A percentile compares a stretch with the other conserved stretches of the same genome.
These are phyloP conservation scores for Parotocinclus haroldoi DNA, from an alignment of 2,797 vertebrate species.

Conservation along the genomic window DNA sequence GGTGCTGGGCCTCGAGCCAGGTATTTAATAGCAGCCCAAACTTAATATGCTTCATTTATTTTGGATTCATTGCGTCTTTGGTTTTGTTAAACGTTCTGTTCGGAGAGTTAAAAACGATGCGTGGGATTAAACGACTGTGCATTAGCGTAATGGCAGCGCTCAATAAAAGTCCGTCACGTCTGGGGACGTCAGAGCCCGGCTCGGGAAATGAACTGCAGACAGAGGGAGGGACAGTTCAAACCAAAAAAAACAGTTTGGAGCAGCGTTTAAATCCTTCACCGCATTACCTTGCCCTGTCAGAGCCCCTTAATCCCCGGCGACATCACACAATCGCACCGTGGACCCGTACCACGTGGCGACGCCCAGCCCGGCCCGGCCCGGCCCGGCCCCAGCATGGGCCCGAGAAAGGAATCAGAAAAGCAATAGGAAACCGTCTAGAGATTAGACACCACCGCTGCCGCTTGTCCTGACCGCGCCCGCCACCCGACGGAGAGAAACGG, in stretches of 20 bases:
- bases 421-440: conserved; percentile 23
- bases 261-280: conserved; percentile 72
- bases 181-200: too few relatives aligned
- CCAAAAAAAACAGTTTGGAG: conserved; percentile 72
- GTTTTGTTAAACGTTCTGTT: too few relatives aligned
- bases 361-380: not conserved
- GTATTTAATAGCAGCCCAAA: too few relatives aligned
- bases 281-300: conserved; percentile 68
- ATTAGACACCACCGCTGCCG: conserved; percentile 39
- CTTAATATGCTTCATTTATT: too few relatives aligned
- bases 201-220: too few relatives aligned
- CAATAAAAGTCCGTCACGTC: too few relatives aligned
- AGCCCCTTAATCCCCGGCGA: conserved; percentile 43
- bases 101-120: too few relatives aligned
- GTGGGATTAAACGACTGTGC: too few relatives aligned
- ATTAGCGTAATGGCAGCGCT: too few relatives aligned
- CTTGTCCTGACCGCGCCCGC: conserved; percentile 46
- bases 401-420: not conserved
- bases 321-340: conserved; percentile 20
- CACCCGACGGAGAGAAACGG: conserved; percentile 29
- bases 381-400: not conserved
- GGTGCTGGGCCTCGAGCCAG: too few relatives aligned
- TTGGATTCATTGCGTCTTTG: too few relatives aligned
- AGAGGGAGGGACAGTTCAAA: conserved; percentile 20
- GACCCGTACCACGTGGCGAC: not conserved